Evolutionary conservation across 2,797 vertebrate genomes (phyloP).

Genomic region (Arctocebus calabarensis): DNA sequence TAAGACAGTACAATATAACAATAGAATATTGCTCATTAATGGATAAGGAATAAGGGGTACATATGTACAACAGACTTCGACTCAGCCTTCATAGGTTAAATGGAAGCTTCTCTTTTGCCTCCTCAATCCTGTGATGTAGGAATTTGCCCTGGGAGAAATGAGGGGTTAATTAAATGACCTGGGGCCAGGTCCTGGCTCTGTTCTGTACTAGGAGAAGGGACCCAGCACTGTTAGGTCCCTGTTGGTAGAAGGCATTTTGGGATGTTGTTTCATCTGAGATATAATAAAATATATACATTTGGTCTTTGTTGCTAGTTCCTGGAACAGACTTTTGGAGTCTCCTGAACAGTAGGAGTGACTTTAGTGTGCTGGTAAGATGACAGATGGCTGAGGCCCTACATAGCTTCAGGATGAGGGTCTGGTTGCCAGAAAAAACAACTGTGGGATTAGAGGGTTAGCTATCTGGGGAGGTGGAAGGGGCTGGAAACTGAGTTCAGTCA

Average conservation of each 20-base stretch:
- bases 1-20: background rate
- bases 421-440: background rate
- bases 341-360: background rate
- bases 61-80: background rate
- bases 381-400: too few relatives aligned
- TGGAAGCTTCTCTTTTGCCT: background rate
- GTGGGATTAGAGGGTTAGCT: background rate
- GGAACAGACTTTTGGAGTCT: background rate
- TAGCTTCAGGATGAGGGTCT: background rate
- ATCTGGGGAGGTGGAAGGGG: background rate
- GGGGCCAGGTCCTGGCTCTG: background rate
- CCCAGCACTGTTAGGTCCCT: background rate
- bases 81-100: background rate
- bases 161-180: background rate
- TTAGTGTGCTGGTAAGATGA: background rate
- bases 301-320: background rate
- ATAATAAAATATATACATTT: background rate
- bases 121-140: background rate
- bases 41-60: too few relatives aligned
- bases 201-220: background rate
- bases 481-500: background rate
- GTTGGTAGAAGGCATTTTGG: background rate
- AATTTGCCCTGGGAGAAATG: background rate
- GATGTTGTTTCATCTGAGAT: background rate
- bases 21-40: background rate